Evolutionary conservation across 2,797 vertebrate species (phyloP).

Genomic region (Platyrinchus mystaceus): DNA sequence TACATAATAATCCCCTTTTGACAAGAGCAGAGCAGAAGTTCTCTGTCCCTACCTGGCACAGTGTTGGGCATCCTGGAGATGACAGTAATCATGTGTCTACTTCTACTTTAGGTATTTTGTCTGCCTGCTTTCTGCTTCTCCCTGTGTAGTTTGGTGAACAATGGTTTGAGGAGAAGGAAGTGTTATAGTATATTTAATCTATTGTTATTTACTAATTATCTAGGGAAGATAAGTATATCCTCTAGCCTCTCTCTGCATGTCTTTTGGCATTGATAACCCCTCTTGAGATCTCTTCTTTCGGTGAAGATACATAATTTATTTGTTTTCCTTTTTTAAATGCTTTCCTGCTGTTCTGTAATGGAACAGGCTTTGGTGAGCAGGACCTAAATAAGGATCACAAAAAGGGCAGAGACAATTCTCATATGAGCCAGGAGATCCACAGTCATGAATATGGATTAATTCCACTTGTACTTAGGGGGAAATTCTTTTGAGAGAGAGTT

Average conservation of each 20-base stretch:
- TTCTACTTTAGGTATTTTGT: not conserved
- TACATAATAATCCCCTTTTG: not conserved
- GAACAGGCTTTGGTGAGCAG: not conserved
- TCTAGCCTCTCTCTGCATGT: not conserved
- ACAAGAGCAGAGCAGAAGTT: not conserved
- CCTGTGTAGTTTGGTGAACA: not conserved
- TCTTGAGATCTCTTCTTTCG: not conserved
- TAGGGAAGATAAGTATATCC: not conserved
- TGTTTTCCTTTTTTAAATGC: rapidly evolving
- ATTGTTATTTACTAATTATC: not conserved
- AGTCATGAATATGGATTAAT: not conserved
- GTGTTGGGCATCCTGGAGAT: not conserved
- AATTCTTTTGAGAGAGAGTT: not conserved
- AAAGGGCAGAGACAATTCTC: not conserved
- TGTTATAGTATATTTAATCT: not conserved
- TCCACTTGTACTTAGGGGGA: not conserved
- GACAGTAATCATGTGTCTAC: not conserved
- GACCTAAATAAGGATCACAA: not conserved
- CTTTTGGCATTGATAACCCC: not conserved
- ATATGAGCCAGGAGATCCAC: not conserved
- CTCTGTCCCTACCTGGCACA: not conserved
- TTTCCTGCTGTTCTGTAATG: not conserved
- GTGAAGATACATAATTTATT: not conserved
- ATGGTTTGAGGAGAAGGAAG: not conserved
- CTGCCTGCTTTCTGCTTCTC: not conserved